Conservation (phyloP, 2,113 vertebrate species). For the Ascaphus truei region DNA sequence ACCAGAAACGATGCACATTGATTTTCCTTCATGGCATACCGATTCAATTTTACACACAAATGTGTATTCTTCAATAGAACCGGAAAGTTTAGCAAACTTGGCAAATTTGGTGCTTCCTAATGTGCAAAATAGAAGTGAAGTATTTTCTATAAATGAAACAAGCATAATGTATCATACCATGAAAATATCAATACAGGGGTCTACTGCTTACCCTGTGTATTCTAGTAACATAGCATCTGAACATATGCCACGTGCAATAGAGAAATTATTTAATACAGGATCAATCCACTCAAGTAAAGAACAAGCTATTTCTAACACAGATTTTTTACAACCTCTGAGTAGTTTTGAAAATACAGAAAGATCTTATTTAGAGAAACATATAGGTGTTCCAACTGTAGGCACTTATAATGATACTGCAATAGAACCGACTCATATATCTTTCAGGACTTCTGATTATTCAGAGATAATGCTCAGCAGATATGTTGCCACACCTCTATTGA, state of each 20-base stretch:
- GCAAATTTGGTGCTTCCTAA: neutral
- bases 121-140: neutral
- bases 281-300: constrained; percentile 1
- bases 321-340: neutral
- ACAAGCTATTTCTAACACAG: neutral
- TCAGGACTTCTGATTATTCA: neutral
- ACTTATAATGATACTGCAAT: neutral
- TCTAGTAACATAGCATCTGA: neutral
- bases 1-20: neutral
- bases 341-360: neutral
- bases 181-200: neutral
- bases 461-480: neutral
- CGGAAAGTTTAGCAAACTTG: neutral
- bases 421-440: neutral
- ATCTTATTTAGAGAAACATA: constrained; percentile 24
- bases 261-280: neutral
- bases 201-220: neutral
- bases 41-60: neutral
- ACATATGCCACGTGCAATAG: constrained; percentile 11
- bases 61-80: neutral
- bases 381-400: constrained; percentile 11
- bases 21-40: neutral
- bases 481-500: neutral
- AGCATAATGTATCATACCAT: neutral
- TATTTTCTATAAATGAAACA: neutral